These are phyloP conservation scores for Heteropelma amictum DNA, from an alignment of 2,888 invertebrate species.

Conservation along the genomic window DNA sequence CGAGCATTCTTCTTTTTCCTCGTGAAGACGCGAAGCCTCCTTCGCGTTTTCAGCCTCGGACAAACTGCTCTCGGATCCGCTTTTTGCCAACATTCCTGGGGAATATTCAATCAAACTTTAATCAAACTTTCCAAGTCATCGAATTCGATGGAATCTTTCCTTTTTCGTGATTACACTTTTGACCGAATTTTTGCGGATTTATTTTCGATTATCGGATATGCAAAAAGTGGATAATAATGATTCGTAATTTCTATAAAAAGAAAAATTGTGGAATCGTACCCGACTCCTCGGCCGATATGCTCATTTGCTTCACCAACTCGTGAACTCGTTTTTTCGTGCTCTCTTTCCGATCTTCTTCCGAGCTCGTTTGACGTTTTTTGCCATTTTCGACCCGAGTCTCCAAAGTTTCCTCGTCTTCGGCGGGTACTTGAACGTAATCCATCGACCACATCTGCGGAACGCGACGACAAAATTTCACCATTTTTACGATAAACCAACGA, in stretches of 20 bases:
- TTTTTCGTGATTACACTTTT: neutral
- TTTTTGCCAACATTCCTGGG: constrained; percentile 83
- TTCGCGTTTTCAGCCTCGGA: constrained; percentile 88
- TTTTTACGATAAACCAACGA: neutral
- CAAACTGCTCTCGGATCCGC: constrained; percentile 92
- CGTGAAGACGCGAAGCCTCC: constrained; percentile 84
- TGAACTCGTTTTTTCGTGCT: constrained; percentile 81
- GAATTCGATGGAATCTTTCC: neutral
- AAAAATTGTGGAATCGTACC: constrained; percentile 74
- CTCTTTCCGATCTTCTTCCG: constrained; percentile 74
- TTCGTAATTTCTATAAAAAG: too few relatives aligned
- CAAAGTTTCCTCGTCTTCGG: constrained; percentile 79
- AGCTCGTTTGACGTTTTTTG: constrained; percentile 75
- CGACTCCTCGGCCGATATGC: constrained; percentile 84
- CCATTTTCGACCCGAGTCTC: constrained; percentile 80
- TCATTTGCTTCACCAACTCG: constrained; percentile 89
- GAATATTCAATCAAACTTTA: neutral
- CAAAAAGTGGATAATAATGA: too few relatives aligned
- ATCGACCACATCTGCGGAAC: constrained; percentile 94
- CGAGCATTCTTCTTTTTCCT: constrained; percentile 86
- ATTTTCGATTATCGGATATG: too few relatives aligned
- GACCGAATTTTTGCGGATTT: neutral
- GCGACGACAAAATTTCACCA: neutral
- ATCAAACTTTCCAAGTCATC: neutral
- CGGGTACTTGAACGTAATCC: constrained; percentile 93